phyloP scores from a whole-genome alignment of 53 echinoderm and acorn worm species.

The Arbacia lixula region DNA sequence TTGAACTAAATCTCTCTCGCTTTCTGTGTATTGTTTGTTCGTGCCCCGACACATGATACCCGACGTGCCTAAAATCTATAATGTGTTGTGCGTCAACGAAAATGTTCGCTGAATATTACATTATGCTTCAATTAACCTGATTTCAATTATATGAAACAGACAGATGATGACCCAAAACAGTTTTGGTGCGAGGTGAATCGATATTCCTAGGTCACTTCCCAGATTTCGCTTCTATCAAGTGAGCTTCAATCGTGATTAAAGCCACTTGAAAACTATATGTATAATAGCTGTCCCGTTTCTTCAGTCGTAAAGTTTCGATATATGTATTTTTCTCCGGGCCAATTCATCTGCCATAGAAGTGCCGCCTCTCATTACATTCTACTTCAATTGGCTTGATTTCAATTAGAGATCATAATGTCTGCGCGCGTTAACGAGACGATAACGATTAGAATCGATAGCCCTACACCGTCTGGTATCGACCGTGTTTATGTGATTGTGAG shows the following conservation, averaged over 20 bases:
- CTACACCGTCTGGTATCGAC: constrained; percentile 43
- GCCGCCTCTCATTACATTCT: constrained; percentile 19
- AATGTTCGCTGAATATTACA: too few relatives aligned
- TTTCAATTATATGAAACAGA: constrained; percentile 17
- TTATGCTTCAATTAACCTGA: constrained; percentile 20
- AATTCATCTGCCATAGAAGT: too few relatives aligned
- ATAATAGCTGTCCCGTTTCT: too few relatives aligned
- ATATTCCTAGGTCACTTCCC: constrained; percentile 5
- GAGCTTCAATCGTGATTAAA: background rate
- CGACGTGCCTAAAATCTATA: too few relatives aligned
- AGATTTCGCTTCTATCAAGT: background rate
- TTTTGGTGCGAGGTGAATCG: constrained; percentile 1
- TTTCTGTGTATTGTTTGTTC: too few relatives aligned
- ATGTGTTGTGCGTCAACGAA: too few relatives aligned
- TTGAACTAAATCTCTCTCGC: too few relatives aligned
- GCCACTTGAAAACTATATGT: too few relatives aligned
- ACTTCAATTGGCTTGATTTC: constrained; percentile 40
- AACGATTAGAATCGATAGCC: constrained; percentile 47
- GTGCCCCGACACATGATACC: too few relatives aligned
- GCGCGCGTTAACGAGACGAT: constrained; percentile 35
- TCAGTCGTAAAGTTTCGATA: too few relatives aligned
- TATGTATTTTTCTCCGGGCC: too few relatives aligned
- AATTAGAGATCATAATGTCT: constrained; percentile 41
- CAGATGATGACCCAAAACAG: background rate
- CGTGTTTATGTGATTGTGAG: too few relatives aligned